phyloP scores from a whole-genome alignment of 2,113 vertebrate genomes.

The Gracilinanus agilis region DNA sequence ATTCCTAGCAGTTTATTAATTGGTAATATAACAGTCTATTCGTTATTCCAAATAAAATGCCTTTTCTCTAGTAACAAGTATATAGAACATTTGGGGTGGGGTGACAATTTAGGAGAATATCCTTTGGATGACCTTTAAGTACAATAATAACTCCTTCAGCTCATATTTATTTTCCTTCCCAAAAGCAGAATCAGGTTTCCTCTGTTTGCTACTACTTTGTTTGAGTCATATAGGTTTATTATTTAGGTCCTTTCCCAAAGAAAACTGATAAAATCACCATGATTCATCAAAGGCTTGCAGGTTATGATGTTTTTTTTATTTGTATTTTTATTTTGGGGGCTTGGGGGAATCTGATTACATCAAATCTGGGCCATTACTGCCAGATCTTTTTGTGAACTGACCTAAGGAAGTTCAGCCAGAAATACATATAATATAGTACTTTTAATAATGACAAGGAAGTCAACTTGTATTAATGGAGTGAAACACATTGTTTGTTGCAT shows the following conservation, averaged over 20 bases:
- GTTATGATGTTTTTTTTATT: neutral
- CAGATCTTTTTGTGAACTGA: conserved; percentile 51
- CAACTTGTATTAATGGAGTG: conserved; percentile 70
- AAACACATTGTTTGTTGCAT: conserved; percentile 62
- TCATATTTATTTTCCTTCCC: neutral
- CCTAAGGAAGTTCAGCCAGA: conserved; percentile 46
- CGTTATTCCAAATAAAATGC: neutral
- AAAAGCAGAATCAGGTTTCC: neutral
- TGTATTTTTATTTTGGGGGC: too few species aligned
- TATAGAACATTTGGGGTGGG: neutral
- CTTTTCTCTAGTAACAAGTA: neutral
- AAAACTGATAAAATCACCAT: conserved; percentile 23
- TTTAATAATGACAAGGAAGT: conserved; percentile 39
- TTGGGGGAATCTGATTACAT: conserved; percentile 24
- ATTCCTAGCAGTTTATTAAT: neutral
- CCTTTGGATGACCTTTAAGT: neutral
- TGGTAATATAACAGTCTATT: neutral
- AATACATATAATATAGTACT: conserved; percentile 14
- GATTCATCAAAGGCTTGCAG: neutral
- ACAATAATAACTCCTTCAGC: neutral
- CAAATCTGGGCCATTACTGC: neutral
- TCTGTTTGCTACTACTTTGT: neutral
- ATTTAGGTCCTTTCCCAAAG: neutral
- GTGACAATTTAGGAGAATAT: neutral
- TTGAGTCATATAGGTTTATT: neutral